Percentiles rank a stretch among this genome's conserved stretches.
phyloP scores from a whole-genome alignment of 2,113 vertebrate species.

The Plotosus lineatus region DNA sequence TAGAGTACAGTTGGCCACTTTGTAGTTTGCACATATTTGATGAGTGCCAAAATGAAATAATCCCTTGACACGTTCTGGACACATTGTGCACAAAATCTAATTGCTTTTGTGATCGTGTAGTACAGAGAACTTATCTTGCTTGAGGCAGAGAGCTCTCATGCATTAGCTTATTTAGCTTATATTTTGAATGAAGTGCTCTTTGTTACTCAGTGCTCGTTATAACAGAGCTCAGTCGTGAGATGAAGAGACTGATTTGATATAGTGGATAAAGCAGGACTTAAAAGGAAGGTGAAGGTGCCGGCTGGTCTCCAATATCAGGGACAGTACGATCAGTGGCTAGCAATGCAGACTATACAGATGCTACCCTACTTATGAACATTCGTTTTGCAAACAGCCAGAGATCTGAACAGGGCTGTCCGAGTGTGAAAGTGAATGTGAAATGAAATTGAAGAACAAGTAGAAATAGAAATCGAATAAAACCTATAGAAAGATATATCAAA shows the following conservation, averaged over 20 bases:
- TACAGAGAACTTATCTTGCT: neutral
- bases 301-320: slow-evolving; percentile 1
- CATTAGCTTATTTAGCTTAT: neutral
- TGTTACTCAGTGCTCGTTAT: slow-evolving; percentile 22
- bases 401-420: no score
- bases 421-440: no score
- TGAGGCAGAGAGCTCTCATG: neutral
- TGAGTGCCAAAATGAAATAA: slow-evolving; percentile 26
- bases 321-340: slow-evolving; percentile 18
- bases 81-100: neutral
- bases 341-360: slow-evolving; percentile 5
- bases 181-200: slow-evolving; percentile 14
- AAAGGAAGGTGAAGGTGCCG: neutral
- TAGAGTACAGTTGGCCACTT: neutral
- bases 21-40: slow-evolving; percentile 37
- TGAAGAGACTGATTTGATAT: neutral
- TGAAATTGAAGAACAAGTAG: no score
- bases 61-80: slow-evolving; percentile 6
- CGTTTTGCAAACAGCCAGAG: no score
- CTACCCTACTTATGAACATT: no score
- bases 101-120: neutral
- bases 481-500: no score
- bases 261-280: slow-evolving; percentile 20
- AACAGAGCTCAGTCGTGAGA: slow-evolving; percentile 27
- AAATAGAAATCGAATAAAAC: no score